Percentiles rank a stretch among this genome's conserved stretches.
These are phyloP conservation scores for Novumbra hubbsi DNA, from an alignment of 2,797 vertebrate genomes.

Conservation along the genomic window DNA sequence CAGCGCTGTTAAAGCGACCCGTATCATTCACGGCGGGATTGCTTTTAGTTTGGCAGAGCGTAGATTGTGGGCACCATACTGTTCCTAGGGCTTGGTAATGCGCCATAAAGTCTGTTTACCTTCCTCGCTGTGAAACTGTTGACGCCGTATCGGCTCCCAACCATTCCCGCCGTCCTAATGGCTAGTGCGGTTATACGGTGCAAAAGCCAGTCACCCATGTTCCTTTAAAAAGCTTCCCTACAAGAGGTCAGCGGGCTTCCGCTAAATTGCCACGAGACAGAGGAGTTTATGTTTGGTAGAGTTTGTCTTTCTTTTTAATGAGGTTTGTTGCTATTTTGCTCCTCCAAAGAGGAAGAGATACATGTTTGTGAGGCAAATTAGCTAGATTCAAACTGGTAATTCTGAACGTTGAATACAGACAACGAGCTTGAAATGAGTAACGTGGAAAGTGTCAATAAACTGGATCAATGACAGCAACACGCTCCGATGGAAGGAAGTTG, in stretches of 20 bases:
- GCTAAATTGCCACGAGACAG: slow-evolving; percentile 43
- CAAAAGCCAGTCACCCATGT: slow-evolving; percentile 33
- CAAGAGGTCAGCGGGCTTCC: slow-evolving; percentile 49
- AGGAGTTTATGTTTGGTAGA: slow-evolving; percentile 62
- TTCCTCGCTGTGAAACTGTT: slow-evolving; percentile 54
- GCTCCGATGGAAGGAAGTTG: background rate
- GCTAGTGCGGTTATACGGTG: slow-evolving; percentile 43
- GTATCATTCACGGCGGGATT: slow-evolving; percentile 48
- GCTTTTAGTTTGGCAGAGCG: slow-evolving; percentile 63
- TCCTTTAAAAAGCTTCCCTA: slow-evolving; percentile 50
- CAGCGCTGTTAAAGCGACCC: slow-evolving; percentile 24
- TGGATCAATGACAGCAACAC: background rate
- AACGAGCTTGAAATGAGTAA: background rate
- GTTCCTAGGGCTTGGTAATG: slow-evolving; percentile 54
- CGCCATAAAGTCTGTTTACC: slow-evolving; percentile 72
- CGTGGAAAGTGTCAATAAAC: background rate
- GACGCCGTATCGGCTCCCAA: slow-evolving; percentile 34
- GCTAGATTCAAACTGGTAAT: background rate
- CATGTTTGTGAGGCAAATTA: background rate
- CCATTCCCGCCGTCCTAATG: slow-evolving; percentile 48
- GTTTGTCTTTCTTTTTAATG: slow-evolving; percentile 56
- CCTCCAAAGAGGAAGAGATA: slow-evolving; percentile 41
- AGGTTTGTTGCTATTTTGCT: slow-evolving; percentile 39
- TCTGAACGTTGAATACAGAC: background rate
- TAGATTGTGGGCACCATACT: slow-evolving; percentile 31